phyloP scores from a whole-genome alignment of 2,113 vertebrate genomes.

The Benitochromis conjunctus region DNA sequence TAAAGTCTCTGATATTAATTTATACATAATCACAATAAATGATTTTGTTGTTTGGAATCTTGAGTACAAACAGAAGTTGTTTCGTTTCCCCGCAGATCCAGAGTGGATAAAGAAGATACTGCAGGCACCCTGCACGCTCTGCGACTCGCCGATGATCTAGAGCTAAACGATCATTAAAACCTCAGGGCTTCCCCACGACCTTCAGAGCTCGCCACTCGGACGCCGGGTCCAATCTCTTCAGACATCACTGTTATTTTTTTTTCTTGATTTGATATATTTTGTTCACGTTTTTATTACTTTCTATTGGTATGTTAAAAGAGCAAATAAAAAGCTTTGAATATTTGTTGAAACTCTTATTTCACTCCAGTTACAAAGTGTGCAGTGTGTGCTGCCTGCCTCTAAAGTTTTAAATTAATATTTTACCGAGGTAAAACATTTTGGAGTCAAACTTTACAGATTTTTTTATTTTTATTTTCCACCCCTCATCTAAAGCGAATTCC shows the following conservation, averaged over 20 bases:
- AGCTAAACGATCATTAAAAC: neutral
- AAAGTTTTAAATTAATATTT: slow-evolving; percentile 36
- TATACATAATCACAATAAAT: neutral
- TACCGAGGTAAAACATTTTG: slow-evolving; percentile 48
- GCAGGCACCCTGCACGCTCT: slow-evolving; percentile 87
- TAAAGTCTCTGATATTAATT: neutral
- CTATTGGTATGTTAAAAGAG: slow-evolving; percentile 25
- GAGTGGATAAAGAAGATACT: slow-evolving; percentile 94
- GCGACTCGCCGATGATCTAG: slow-evolving; percentile 92
- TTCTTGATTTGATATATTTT: slow-evolving; percentile 9
- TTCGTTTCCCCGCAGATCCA: slow-evolving; percentile 78
- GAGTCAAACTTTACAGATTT: slow-evolving; percentile 55
- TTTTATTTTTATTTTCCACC: slow-evolving; percentile 15
- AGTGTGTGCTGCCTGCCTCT: neutral
- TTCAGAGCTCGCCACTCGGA: neutral
- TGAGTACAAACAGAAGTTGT: neutral
- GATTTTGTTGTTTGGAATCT: neutral
- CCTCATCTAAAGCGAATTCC: slow-evolving; percentile 34
- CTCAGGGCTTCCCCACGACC: slow-evolving; percentile 7
- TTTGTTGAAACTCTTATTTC: slow-evolving; percentile 6
- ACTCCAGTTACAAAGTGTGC: slow-evolving; percentile 4
- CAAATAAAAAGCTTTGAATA: slow-evolving; percentile 58
- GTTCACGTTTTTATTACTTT: slow-evolving; percentile 31
- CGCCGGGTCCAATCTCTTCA: slow-evolving; percentile 9
- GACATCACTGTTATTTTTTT: neutral